Percentiles rank a stretch among this genome's conserved stretches.
These are phyloP conservation scores for Papilio polyxenes DNA, from an alignment of 1,140 invertebrate genomes.

Conservation along the genomic window DNA sequence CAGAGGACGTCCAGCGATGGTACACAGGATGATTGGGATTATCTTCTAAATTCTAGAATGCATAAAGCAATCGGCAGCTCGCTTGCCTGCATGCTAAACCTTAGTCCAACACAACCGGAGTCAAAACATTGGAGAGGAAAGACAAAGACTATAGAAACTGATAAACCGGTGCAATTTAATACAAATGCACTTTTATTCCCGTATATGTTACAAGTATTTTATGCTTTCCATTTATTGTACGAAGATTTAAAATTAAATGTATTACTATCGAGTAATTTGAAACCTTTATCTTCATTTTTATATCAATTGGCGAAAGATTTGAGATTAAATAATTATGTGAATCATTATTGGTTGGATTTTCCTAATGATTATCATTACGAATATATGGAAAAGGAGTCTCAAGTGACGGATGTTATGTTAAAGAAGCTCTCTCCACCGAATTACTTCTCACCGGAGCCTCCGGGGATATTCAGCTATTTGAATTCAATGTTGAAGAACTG, in stretches of 20 bases:
- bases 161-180: conserved; percentile 82
- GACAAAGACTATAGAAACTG: conserved; percentile 52
- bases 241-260: conserved; percentile 94
- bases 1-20: conserved; percentile 83
- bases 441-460: conserved; percentile 84
- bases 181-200: conserved; percentile 86
- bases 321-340: conserved; percentile 85
- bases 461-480: conserved; percentile 86
- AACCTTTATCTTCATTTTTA: conserved; percentile 86
- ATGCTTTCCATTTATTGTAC: conserved; percentile 92
- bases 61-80: conserved; percentile 69
- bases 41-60: conserved; percentile 84
- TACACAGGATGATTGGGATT: conserved; percentile 89
- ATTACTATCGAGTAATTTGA: conserved; percentile 85
- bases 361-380: conserved; percentile 82
- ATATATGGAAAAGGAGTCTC: conserved; percentile 69
- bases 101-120: conserved; percentile 49
- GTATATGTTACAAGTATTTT: conserved; percentile 88
- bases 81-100: conserved; percentile 66
- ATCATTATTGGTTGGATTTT: conserved; percentile 94
- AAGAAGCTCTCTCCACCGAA: conserved; percentile 83
- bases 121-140: conserved; percentile 45
- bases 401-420: conserved; percentile 80
- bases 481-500: conserved; percentile 83
- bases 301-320: conserved; percentile 91